Evolutionary conservation across 2,888 invertebrate species (phyloP), one percentile per base, ranked within the genome.

Genomic region (Tyria jacobaeae): DNA sequence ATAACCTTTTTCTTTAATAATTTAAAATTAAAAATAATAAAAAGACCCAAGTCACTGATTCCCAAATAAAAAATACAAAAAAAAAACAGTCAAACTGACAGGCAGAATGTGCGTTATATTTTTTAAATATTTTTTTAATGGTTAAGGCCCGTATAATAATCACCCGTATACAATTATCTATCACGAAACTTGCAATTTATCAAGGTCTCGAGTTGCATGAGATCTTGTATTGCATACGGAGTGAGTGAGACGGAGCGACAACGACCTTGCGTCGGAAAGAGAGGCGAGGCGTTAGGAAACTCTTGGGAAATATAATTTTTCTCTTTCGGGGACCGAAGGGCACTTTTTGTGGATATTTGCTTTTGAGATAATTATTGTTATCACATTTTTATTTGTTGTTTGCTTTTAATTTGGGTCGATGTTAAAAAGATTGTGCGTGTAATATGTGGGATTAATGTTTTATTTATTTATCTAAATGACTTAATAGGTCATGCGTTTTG

Each of bases 131-230:
- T 74, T 80, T 79, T 80, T 75, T 78, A 83, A 82, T 77, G 80
- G 80, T 78, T 80, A 84, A 86, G 75, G 78, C 85, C 86, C 82
- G 88, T 84, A 90, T 90, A 87, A 85, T 88, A 89, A 86, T 83
- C 75, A 88, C 91, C 92, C 90, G 90, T 90, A 92, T 90, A 85
- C 87, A 90, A 92, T 91, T 92, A 91, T 90, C 92, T 91, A 91
- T 89, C 91, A 90, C 93, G 92, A 94, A 94, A 92, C 90, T 91
- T 91, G 92, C 92, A 91, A 88, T 89, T 86, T 89, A 92, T 89
- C 94, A 94, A 93, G 94, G 94, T 90, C 90, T 86, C 74, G 83
- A 85, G 89, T 91, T 92, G 93, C 92, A 94, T 91, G 91, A 93
- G 91, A 92, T 92, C 88, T 89, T 84, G 85, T 88, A 84, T 91